Evolutionary conservation across 2,888 invertebrate species (phyloP).

Genomic region (Sinelater perroti): DNA sequence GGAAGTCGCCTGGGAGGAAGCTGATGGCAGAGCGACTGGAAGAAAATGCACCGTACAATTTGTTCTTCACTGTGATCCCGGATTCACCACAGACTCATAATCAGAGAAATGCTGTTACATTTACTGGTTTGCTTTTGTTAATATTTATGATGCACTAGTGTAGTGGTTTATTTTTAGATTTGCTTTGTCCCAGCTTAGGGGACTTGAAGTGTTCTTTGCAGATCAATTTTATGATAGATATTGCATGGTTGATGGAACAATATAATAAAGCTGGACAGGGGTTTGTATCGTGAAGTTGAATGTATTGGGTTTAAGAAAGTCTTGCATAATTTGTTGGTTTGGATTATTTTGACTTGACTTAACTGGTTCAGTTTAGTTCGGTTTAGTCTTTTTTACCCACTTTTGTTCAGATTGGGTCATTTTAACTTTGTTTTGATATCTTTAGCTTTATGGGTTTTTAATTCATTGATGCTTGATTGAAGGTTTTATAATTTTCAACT

Average conservation of each 20-base stretch:
- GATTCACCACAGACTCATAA: slow-evolving; percentile 69
- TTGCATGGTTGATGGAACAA: slow-evolving; percentile 87
- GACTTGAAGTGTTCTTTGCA: slow-evolving; percentile 79
- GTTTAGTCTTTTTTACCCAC: no score
- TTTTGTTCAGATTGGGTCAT: no score
- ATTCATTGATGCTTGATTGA: no score
- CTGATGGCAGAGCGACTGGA: slow-evolving; percentile 73
- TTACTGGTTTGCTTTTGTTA: slow-evolving; percentile 64
- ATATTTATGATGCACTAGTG: neutral
- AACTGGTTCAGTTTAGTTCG: no score
- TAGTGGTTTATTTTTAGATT: slow-evolving; percentile 64
- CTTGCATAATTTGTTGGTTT: no score
- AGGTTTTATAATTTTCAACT: no score
- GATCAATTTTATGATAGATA: slow-evolving; percentile 93
- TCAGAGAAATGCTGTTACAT: slow-evolving; percentile 74
- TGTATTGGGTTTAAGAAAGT: no score
- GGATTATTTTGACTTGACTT: no score
- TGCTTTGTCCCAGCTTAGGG: slow-evolving; percentile 81
- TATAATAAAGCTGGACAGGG: slow-evolving; percentile 80
- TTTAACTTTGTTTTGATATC: no score
- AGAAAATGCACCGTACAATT: slow-evolving; percentile 74
- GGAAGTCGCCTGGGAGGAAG: slow-evolving; percentile 50
- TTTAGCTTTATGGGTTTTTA: no score
- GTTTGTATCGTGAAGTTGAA: no score
- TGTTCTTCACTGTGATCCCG: slow-evolving; percentile 79